Evolutionary conservation across 2,113 vertebrate genomes (phyloP).

Genomic region (Pomatostomus ruficeps): DNA sequence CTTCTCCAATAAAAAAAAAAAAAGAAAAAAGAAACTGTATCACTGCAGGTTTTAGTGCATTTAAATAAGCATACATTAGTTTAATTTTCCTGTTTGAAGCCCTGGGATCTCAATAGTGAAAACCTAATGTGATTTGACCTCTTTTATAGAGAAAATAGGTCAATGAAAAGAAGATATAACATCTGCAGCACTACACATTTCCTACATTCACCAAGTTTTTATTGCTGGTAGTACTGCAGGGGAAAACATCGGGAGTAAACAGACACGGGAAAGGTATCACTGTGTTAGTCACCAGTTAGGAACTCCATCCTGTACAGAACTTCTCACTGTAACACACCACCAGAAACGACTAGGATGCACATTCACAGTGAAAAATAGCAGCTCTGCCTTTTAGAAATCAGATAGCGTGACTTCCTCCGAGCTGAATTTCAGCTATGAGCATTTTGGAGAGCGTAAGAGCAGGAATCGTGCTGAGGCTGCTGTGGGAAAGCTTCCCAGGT

Average conservation of each 20-base stretch:
- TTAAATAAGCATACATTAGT: background rate
- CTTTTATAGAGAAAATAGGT: background rate
- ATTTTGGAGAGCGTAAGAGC: background rate
- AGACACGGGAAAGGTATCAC: accelerated
- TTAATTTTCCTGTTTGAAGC: background rate
- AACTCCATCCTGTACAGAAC: background rate
- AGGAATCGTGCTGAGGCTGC: background rate
- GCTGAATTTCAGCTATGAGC: background rate
- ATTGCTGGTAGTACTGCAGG: background rate
- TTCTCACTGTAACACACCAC: background rate
- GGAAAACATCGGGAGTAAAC: background rate
- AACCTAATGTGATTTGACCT: background rate
- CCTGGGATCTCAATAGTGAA: background rate
- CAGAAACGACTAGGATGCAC: background rate
- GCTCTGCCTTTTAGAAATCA: background rate
- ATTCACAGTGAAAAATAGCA: background rate
- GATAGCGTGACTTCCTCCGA: background rate
- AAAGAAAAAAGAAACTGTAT: background rate
- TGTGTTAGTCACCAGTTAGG: background rate
- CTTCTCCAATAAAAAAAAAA: background rate
- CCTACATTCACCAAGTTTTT: background rate
- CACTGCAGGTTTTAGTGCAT: background rate
- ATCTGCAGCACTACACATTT: background rate
- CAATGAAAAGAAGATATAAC: background rate
- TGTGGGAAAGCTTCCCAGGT: background rate